Evolutionary conservation across 2,113 vertebrate species (phyloP).

Genomic region (Lathamus discolor): DNA sequence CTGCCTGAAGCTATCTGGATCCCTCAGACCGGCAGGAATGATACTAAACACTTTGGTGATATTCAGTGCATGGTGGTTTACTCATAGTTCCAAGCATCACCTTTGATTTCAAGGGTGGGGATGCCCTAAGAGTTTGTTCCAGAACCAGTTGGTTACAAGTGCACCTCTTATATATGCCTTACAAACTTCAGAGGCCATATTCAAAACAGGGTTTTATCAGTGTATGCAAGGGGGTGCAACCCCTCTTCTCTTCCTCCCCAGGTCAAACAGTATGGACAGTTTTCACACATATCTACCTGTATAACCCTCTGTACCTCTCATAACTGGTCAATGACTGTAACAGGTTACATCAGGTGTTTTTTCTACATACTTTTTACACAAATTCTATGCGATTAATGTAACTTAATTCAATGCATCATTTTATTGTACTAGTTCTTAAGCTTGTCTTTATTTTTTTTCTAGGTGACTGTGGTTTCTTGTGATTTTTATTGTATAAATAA

Average conservation of each 20-base stretch:
- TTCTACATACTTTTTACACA: conserved; percentile 99
- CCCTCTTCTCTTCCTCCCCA: conserved; percentile 85
- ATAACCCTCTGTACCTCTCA: conserved; percentile 99
- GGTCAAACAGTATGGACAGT: conserved; percentile 92
- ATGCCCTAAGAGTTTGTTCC: conserved; percentile 81
- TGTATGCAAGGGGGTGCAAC: conserved; percentile 92
- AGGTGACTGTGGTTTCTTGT: conserved; percentile 95
- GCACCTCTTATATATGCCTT: conserved; percentile 98
- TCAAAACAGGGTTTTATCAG: conserved; percentile 98
- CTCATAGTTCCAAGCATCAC: conserved; percentile 55
- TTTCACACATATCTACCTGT: conserved; percentile 99
- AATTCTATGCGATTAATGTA: conserved; percentile 99
- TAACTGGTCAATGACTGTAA: conserved; percentile 99
- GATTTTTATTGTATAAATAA: conserved; percentile 97
- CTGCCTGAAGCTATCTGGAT: conserved; percentile 45
- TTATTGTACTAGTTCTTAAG: conserved; percentile 97
- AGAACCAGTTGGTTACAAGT: conserved; percentile 90
- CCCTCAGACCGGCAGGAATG: conserved; percentile 41
- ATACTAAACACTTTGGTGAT: conserved; percentile 51
- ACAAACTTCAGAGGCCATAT: conserved; percentile 99
- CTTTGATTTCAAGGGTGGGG: conserved; percentile 68
- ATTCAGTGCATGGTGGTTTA: conserved; percentile 42
- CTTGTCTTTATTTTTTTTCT: conserved; percentile 89
- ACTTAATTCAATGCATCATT: conserved; percentile 97
- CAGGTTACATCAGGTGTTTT: conserved; percentile 99